These are phyloP conservation scores for Ephydatia muelleri DNA, from an alignment of 37 sponge, comb jelly and placozoan species.

Conservation along the genomic window DNA sequence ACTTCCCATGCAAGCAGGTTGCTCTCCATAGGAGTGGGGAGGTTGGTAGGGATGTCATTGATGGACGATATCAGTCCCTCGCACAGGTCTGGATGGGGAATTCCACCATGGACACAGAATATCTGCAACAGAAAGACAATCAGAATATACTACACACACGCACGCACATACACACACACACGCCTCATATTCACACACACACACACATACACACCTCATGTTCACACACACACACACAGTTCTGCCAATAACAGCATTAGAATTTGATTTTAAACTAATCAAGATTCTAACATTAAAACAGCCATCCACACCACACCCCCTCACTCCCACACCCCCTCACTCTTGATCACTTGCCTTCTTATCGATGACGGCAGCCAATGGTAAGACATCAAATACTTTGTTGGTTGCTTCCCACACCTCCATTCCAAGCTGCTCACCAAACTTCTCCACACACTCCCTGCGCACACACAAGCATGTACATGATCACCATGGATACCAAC, in stretches of 20 bases:
- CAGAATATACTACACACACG: neutral
- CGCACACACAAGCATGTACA: too few species aligned
- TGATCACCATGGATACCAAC: too few species aligned
- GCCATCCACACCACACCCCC: too few species aligned
- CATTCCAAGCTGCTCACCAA: conserved; percentile 74
- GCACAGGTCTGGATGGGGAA: conserved; percentile 68
- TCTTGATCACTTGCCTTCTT: conserved; percentile 59
- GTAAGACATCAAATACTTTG: conserved; percentile 86
- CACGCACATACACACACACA: neutral
- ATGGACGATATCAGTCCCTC: conserved; percentile 68
- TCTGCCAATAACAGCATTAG: neutral
- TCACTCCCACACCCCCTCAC: neutral
- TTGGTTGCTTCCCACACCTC: conserved; percentile 95
- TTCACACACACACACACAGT: conserved; percentile 5
- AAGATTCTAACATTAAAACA: neutral
- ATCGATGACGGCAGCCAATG: conserved; percentile 92
- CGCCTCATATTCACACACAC: neutral
- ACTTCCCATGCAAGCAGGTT: conserved; percentile 92
- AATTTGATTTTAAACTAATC: neutral
- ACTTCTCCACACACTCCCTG: conserved; percentile 92
- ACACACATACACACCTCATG: neutral
- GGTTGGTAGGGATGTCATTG: conserved; percentile 69
- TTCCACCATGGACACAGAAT: conserved; percentile 95
- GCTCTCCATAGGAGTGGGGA: conserved; percentile 77
- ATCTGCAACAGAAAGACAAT: conserved; percentile 52